A percentile compares a stretch with the other conserved stretches of the same genome.
phyloP scores from a whole-genome alignment of 2,888 invertebrate genomes.

The Platycheirus albimanus region DNA sequence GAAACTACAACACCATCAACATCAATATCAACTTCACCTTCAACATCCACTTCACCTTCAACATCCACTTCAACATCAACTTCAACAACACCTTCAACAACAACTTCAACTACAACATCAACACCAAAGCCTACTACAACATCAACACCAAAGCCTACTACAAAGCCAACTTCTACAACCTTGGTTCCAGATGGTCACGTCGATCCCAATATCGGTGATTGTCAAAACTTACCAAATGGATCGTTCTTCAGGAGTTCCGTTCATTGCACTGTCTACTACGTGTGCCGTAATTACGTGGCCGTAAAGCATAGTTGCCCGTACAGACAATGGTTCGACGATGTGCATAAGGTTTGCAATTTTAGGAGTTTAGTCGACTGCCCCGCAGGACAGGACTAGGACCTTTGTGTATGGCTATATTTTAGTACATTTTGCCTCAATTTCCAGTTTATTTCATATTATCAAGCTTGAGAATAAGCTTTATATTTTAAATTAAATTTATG shows the following conservation, averaged over 20 bases:
- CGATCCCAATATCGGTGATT: constrained; percentile 34
- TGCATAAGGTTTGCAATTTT: constrained; percentile 61
- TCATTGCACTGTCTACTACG: constrained; percentile 56
- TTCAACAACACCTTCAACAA: neutral
- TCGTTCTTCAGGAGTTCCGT: constrained; percentile 15
- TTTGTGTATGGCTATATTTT: too few relatives aligned
- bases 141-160: neutral
- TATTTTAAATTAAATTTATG: too few relatives aligned
- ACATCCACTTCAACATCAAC: neutral
- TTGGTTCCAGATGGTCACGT: constrained; percentile 5
- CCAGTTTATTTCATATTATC: too few relatives aligned
- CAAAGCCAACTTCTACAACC: constrained; percentile 12
- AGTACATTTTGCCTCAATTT: too few relatives aligned
- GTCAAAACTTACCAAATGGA: constrained; percentile 31
- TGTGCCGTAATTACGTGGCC: constrained; percentile 50
- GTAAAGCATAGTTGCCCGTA: constrained; percentile 46
- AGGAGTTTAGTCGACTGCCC: constrained; percentile 46
- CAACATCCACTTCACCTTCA: neutral
- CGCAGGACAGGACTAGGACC: neutral
- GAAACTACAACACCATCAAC: neutral
- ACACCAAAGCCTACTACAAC: constrained; percentile 11
- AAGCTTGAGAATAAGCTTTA: too few relatives aligned
- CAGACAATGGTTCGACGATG: constrained; percentile 65
- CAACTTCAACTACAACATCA: constrained; percentile 28
- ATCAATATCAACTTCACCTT: neutral